phyloP scores from a whole-genome alignment of 1,140 invertebrate genomes.

The Leguminivora glycinivorella region DNA sequence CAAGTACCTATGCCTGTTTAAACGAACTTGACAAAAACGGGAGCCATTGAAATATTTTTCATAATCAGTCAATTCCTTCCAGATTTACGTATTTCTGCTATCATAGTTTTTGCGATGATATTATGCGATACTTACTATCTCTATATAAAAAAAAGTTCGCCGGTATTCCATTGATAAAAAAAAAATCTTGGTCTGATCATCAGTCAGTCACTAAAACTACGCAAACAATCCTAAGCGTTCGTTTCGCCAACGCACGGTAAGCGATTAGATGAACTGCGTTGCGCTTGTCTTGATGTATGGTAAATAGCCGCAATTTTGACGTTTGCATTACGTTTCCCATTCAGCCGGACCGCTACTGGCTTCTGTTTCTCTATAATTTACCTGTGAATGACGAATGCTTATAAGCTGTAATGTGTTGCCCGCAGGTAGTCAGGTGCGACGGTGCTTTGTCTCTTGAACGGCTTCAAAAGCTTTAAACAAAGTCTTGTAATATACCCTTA shows the following conservation, averaged over 20 bases:
- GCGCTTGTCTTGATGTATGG: constrained; percentile 53
- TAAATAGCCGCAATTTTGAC: constrained; percentile 69
- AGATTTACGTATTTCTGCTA: too few relatives aligned
- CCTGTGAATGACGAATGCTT: constrained; percentile 50
- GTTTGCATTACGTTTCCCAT: constrained; percentile 54
- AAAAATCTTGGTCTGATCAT: too few relatives aligned
- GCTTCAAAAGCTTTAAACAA: not conserved
- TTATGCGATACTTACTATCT: too few relatives aligned
- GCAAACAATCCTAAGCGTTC: not conserved
- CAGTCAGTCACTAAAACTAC: too few relatives aligned
- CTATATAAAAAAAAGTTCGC: too few relatives aligned
- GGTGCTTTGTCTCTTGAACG: constrained; percentile 7
- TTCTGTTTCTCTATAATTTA: constrained; percentile 53
- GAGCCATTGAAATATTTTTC: not conserved
- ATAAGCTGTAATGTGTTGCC: constrained; percentile 25
- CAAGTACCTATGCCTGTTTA: not conserved
- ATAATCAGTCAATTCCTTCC: too few relatives aligned
- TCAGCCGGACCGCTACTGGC: constrained; percentile 46
- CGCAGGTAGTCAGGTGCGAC: constrained; percentile 14
- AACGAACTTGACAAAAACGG: not conserved
- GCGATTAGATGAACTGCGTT: not conserved
- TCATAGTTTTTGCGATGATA: too few relatives aligned
- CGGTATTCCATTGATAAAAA: too few relatives aligned
- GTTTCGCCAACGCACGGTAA: not conserved
- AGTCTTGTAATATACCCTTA: constrained; percentile 19